Percentiles rank a stretch among this genome's conserved stretches.
These are phyloP conservation scores for Oostethus manadensis DNA, from an alignment of 2,113 vertebrate species.

Conservation along the genomic window DNA sequence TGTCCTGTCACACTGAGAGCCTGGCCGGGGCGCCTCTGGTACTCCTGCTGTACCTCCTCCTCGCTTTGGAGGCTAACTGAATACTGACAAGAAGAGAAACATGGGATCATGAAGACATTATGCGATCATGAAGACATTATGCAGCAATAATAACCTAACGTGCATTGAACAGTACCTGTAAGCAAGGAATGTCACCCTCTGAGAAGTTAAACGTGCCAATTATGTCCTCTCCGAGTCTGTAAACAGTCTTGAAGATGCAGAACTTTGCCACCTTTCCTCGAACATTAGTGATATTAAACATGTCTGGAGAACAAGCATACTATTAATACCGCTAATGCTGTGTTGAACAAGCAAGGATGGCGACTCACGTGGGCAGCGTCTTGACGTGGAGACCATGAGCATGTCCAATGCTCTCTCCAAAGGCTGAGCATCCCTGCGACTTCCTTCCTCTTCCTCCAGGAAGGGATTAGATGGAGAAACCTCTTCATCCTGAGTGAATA, in stretches of 20 bases:
- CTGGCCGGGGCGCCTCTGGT: constrained; percentile 80
- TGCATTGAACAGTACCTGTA: constrained; percentile 76
- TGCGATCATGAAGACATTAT: not conserved
- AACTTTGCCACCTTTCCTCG: constrained; percentile 92
- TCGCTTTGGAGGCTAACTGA: constrained; percentile 93
- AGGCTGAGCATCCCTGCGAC: constrained; percentile 82
- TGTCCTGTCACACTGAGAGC: constrained; percentile 80
- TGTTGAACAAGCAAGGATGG: no score
- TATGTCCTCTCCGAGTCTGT: constrained; percentile 93
- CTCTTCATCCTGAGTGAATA: constrained; percentile 85
- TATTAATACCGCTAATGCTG: not conserved
- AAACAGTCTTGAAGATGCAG: constrained; percentile 93
- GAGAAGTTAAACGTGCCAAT: constrained; percentile 92
- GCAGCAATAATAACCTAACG: not conserved
- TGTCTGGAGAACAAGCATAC: constrained; percentile 66
- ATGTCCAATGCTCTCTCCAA: constrained; percentile 87
- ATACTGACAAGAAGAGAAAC: constrained; percentile 70
- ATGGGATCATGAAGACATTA: not conserved
- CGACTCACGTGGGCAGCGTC: constrained; percentile 77
- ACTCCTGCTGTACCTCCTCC: constrained; percentile 85
- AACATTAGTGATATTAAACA: constrained; percentile 93
- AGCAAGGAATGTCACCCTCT: constrained; percentile 89
- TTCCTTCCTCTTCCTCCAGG: constrained; percentile 86
- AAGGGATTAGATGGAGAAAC: constrained; percentile 95
- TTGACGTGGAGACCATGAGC: constrained; percentile 89